These are phyloP conservation scores for Chromobotia macracanthus DNA, from an alignment of 2,797 vertebrate genomes.

Conservation along the genomic window DNA sequence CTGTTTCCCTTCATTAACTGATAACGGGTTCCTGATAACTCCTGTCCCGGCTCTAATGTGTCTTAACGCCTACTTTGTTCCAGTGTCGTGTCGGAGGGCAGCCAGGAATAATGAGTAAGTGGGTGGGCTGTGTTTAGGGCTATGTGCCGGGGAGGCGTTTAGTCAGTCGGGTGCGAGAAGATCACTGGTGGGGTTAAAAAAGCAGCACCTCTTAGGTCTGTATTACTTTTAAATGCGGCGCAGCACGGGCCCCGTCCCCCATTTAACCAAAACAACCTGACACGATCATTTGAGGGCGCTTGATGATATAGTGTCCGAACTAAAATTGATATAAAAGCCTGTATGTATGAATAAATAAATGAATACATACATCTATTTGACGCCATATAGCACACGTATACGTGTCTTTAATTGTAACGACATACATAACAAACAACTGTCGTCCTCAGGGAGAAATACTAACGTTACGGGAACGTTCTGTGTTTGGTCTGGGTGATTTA, in stretches of 20 bases:
- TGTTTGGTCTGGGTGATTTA: slow-evolving; percentile 35
- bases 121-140: slow-evolving; percentile 95
- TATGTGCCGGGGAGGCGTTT: slow-evolving; percentile 84
- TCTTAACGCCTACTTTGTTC: slow-evolving; percentile 99
- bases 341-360: not conserved
- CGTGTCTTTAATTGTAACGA: no score
- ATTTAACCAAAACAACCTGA: not conserved
- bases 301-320: not conserved
- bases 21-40: slow-evolving; percentile 99
- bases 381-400: no score
- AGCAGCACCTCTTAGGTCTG: slow-evolving; percentile 89
- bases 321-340: not conserved
- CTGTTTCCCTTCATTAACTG: slow-evolving; percentile 99
- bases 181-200: slow-evolving; percentile 99
- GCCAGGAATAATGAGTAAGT: slow-evolving; percentile 92
- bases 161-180: slow-evolving; percentile 85
- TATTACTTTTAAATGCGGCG: slow-evolving; percentile 78
- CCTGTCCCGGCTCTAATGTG: slow-evolving; percentile 97
- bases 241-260: slow-evolving; percentile 69
- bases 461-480: no score
- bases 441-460: no score
- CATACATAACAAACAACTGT: no score
- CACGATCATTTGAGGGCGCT: not conserved
- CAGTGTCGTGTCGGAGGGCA: slow-evolving; percentile 97
- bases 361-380: no score